Percentiles rank a stretch among this genome's conserved stretches.
phyloP scores from a whole-genome alignment of 2,888 invertebrate species.

The Chouioia cunea region DNA sequence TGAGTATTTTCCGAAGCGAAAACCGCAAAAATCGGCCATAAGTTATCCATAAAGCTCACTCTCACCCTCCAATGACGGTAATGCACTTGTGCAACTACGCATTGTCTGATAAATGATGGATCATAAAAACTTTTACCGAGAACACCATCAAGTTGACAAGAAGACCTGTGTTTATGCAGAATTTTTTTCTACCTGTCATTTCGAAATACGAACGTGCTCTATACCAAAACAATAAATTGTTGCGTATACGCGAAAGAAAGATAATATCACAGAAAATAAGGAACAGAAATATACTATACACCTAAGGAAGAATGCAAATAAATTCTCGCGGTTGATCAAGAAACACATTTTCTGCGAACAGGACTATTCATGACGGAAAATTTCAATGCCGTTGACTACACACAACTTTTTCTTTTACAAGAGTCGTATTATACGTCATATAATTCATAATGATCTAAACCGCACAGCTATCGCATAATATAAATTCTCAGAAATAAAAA shows the following conservation, averaged over 20 bases:
- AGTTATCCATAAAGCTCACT: constrained; percentile 16
- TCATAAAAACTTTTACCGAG: constrained; percentile 21
- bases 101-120: constrained; percentile 30
- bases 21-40: constrained; percentile 36
- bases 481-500: constrained; percentile 18
- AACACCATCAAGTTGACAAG: constrained; percentile 1
- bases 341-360: not conserved
- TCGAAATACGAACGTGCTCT: not conserved
- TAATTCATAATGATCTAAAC: constrained; percentile 7
- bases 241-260: not conserved
- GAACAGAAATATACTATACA: no score
- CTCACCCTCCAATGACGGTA: not conserved
- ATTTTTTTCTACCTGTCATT: not conserved
- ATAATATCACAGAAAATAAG: not conserved
- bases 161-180: constrained; percentile 25
- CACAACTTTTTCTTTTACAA: not conserved
- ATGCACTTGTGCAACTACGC: constrained; percentile 15
- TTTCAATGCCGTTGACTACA: not conserved
- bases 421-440: constrained; percentile 3
- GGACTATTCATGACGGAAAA: not conserved
- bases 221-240: not conserved
- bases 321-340: not conserved
- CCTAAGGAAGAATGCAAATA: not conserved
- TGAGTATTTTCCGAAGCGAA: not conserved
- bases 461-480: constrained; percentile 17